phyloP scores from a whole-genome alignment of 2,113 vertebrate species.

The Epinephelus lanceolatus region DNA sequence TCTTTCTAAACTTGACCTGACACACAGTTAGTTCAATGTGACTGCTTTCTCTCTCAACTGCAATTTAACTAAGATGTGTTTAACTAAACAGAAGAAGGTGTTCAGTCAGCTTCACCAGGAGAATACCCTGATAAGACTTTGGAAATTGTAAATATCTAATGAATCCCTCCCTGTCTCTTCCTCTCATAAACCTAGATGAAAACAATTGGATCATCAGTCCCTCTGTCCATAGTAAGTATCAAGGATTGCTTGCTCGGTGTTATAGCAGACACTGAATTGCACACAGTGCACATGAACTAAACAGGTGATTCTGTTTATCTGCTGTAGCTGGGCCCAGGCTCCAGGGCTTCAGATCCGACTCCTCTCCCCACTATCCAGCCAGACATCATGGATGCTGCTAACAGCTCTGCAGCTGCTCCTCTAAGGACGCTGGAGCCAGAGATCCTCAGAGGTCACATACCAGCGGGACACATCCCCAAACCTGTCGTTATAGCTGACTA shows the following conservation, averaged over 20 bases:
- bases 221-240: conserved; percentile 77
- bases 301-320: background rate
- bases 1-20: too few species aligned
- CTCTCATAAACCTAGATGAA: conserved; percentile 81
- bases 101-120: background rate
- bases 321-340: conserved; percentile 70
- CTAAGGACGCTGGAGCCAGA: conserved; percentile 85
- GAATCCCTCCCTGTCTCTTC: conserved; percentile 1
- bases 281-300: conserved; percentile 3
- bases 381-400: conserved; percentile 59
- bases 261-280: background rate
- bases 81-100: background rate
- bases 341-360: conserved; percentile 69
- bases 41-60: too few species aligned
- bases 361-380: conserved; percentile 69
- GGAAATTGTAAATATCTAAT: background rate
- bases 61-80: too few species aligned
- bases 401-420: conserved; percentile 23
- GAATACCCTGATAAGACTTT: background rate
- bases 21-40: too few species aligned
- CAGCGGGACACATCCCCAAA: conserved; percentile 94
- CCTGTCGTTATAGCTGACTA: conserved; percentile 96
- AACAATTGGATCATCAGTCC: conserved; percentile 79
- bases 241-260: background rate
- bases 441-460: conserved; percentile 91